These are phyloP conservation scores for Scaptodrosophila latifasciaeformis DNA, from an alignment of 2,888 invertebrate genomes.

Conservation along the genomic window DNA sequence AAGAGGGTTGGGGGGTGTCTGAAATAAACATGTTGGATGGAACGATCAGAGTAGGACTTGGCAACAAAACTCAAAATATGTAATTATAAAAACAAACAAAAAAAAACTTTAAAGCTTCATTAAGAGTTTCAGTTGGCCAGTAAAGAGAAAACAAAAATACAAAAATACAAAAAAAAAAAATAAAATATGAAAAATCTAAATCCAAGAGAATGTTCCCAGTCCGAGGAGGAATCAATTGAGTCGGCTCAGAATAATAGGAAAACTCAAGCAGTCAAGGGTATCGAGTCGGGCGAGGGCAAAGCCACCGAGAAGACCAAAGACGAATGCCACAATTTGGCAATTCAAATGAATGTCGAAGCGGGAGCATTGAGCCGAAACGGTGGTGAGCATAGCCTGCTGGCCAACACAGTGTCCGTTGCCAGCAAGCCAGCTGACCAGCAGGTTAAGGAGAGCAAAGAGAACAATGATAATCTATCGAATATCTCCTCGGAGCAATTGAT, in stretches of 20 bases:
- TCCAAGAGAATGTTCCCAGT: conserved; percentile 18
- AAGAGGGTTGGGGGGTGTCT: not conserved
- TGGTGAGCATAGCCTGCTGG: not conserved
- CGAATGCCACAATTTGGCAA: not conserved
- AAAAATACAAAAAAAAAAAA: conserved; percentile 24
- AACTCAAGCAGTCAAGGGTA: conserved; percentile 15
- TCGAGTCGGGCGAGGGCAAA: not conserved
- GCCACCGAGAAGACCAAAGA: conserved; percentile 12
- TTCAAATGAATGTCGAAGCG: not conserved
- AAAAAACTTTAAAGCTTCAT: conserved; percentile 29
- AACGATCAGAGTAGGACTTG: conserved; percentile 34
- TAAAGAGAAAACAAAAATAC: not conserved
- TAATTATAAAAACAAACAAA: conserved; percentile 14
- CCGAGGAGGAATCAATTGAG: conserved; percentile 27
- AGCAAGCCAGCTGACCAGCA: not conserved
- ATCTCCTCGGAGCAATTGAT: not conserved
- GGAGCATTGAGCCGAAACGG: not conserved
- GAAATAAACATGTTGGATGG: not conserved
- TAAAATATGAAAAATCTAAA: conserved; percentile 37
- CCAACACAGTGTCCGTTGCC: not conserved
- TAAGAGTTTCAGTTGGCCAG: no score
- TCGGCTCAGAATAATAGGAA: conserved; percentile 8
- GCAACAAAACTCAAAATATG: conserved; percentile 45
- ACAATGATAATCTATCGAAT: not conserved
- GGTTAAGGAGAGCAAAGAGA: conserved; percentile 5